Evolutionary conservation across 2,797 vertebrate species (phyloP).

Genomic region (Brachymystax lenok): DNA sequence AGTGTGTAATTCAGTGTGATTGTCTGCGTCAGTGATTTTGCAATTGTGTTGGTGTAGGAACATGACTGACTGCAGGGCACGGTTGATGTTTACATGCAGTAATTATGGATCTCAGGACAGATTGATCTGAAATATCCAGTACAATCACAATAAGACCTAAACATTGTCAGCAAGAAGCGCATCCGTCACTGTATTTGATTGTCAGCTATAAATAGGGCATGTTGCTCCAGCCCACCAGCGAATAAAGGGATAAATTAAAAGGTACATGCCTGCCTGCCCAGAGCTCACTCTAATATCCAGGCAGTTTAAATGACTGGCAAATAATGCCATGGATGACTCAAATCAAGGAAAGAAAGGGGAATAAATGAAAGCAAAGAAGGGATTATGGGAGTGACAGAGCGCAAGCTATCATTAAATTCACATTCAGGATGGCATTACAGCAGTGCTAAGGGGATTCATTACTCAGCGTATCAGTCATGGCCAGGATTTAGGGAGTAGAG

Average conservation of each 20-base stretch:
- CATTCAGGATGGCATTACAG: constrained; percentile 32
- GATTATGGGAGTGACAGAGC: constrained; percentile 35
- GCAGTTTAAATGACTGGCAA: constrained; percentile 29
- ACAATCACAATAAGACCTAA: background rate
- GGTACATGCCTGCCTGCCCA: background rate
- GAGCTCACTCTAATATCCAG: background rate
- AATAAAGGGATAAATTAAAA: background rate
- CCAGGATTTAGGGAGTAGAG: background rate
- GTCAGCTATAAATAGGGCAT: background rate
- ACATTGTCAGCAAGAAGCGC: background rate
- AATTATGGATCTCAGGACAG: background rate
- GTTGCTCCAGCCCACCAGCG: background rate
- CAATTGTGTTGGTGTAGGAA: background rate
- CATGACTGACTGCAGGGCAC: background rate
- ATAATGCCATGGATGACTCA: constrained; percentile 28
- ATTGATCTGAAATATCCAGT: constrained; percentile 11
- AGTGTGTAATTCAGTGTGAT: constrained; percentile 27
- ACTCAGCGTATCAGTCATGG: constrained; percentile 26
- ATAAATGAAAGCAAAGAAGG: constrained; percentile 19
- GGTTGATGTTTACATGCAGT: constrained; percentile 5
- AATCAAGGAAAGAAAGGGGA: constrained; percentile 34
- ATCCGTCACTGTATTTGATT: background rate
- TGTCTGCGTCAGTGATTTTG: background rate
- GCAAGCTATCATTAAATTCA: constrained; percentile 34
- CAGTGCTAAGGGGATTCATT: constrained; percentile 32